Evolutionary conservation across 1,140 invertebrate genomes (phyloP).

Genomic region (Wasmannia auropunctata): DNA sequence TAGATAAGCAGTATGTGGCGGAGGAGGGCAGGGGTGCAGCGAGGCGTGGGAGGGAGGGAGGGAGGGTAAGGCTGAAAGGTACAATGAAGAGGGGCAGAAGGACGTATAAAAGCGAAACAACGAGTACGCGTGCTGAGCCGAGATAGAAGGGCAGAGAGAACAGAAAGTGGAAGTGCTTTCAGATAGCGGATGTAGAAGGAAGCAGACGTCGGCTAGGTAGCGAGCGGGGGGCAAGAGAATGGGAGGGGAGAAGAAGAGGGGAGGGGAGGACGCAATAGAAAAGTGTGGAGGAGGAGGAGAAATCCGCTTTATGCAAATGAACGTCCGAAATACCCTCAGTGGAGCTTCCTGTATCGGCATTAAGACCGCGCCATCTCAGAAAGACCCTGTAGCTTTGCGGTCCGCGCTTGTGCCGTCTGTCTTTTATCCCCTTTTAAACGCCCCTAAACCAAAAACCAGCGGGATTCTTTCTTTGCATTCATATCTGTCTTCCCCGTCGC

Average conservation of each 20-base stretch:
- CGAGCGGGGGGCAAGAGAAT: neutral
- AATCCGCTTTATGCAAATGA: constrained; percentile 59
- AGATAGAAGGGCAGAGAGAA: neutral
- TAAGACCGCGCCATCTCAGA: constrained; percentile 20
- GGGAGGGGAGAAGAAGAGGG: neutral
- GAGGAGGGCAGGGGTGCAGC: neutral
- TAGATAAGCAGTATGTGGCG: constrained; percentile 48
- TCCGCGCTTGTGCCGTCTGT: neutral
- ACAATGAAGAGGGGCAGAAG: constrained; percentile 23
- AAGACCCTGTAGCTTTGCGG: neutral
- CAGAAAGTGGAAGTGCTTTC: constrained; percentile 45
- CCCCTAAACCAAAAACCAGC: constrained; percentile 9
- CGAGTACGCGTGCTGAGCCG: neutral
- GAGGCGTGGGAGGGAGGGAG: neutral
- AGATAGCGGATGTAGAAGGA: constrained; percentile 44
- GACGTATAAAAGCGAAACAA: constrained; percentile 37
- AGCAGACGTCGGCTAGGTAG: neutral
- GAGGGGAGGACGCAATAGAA: neutral
- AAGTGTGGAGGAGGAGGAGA: neutral
- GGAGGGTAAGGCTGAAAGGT: neutral
- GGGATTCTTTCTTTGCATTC: neutral
- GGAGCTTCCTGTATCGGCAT: constrained; percentile 54
- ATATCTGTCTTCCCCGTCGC: neutral
- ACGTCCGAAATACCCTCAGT: constrained; percentile 40
- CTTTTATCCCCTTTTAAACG: constrained; percentile 14